Conservation (phyloP, 2,113 vertebrate genomes). For the Pteronura brasiliensis region DNA sequence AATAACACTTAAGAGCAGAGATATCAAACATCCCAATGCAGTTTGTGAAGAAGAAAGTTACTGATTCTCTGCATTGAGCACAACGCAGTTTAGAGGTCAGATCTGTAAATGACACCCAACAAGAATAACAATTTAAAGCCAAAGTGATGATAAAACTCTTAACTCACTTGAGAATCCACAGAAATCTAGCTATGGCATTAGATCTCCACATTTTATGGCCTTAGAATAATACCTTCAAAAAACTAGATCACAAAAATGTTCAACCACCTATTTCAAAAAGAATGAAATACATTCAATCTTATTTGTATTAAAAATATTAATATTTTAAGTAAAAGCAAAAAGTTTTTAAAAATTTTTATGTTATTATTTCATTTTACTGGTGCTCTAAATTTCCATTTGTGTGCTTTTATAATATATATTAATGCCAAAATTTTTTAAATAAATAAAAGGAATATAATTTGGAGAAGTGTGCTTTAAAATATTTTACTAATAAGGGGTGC, state of each 20-base stretch:
- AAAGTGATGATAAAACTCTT: neutral
- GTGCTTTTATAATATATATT: neutral
- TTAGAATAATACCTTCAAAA: neutral
- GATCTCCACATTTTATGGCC: neutral
- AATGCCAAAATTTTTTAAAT: neutral
- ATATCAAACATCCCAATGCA: neutral
- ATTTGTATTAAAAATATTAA: neutral
- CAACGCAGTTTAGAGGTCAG: neutral
- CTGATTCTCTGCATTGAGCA: neutral
- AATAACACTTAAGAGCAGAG: neutral
- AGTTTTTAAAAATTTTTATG: neutral
- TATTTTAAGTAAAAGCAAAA: conserved; percentile 25
- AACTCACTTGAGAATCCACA: neutral
- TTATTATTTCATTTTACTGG: neutral
- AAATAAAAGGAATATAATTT: neutral
- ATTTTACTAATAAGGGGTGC: neutral
- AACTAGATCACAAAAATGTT: neutral
- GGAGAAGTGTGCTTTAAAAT: neutral
- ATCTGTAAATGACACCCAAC: neutral
- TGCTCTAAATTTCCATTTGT: neutral
- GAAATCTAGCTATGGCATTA: neutral
- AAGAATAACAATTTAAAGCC: neutral
- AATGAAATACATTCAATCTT: neutral
- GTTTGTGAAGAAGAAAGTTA: neutral
- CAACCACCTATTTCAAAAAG: neutral